A percentile compares a stretch with the other conserved stretches of the same genome.
phyloP scores from a whole-genome alignment of 2,113 vertebrate genomes.

The Grus americana region DNA sequence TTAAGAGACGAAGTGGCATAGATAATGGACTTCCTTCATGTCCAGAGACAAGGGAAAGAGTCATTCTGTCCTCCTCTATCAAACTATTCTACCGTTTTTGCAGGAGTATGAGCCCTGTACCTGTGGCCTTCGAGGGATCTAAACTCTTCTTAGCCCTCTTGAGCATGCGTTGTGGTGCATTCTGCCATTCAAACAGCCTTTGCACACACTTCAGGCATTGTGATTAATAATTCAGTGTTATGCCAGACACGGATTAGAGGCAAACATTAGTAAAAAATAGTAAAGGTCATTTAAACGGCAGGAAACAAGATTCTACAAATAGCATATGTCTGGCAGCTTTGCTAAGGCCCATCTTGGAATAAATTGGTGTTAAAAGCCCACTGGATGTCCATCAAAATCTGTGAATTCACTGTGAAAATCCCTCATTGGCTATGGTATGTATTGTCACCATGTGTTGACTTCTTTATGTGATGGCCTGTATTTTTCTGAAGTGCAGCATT shows the following conservation, averaged over 20 bases:
- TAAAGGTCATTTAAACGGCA: background rate
- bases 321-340: background rate
- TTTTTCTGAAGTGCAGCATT: background rate
- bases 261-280: background rate
- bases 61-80: background rate
- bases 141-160: too few species aligned
- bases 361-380: background rate
- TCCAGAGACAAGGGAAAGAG: background rate
- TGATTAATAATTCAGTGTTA: background rate
- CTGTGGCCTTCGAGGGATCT: background rate
- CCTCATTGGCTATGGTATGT: background rate
- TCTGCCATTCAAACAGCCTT: background rate
- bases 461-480: background rate
- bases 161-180: background rate
- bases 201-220: background rate
- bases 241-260: background rate
- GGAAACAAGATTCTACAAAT: background rate
- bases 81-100: too few species aligned
- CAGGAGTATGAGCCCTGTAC: background rate
- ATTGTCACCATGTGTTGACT: background rate
- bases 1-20: fast-evolving
- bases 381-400: background rate
- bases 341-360: background rate
- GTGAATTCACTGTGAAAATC: background rate
- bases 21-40: background rate